phyloP scores from a whole-genome alignment of 2,888 invertebrate genomes.

The Philhelius pedissequus region DNA sequence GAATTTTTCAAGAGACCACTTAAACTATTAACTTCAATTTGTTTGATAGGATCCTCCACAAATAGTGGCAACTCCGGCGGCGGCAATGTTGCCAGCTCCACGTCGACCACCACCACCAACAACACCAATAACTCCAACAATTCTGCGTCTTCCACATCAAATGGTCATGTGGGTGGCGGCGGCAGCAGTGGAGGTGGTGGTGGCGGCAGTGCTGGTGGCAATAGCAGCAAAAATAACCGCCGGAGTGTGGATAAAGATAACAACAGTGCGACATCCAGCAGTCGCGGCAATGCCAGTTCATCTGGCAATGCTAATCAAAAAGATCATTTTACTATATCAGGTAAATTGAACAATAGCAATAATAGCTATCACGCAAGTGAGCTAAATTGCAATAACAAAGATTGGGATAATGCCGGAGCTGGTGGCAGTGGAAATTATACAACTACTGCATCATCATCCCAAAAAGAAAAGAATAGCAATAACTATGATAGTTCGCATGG shows the following conservation, averaged over 20 bases:
- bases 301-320: constrained; percentile 32
- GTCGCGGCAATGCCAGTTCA: constrained; percentile 26
- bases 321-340: constrained; percentile 34
- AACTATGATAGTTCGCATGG: constrained; percentile 70
- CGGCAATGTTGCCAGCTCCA: background rate
- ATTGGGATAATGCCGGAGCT: constrained; percentile 44
- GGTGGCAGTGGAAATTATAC: constrained; percentile 68
- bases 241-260: constrained; percentile 78
- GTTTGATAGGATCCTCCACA: constrained; percentile 62
- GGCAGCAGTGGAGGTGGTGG: constrained; percentile 59
- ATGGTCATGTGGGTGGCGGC: constrained; percentile 66
- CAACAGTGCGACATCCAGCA: constrained; percentile 59
- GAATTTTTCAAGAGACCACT: constrained; percentile 57
- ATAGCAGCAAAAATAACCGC: constrained; percentile 74
- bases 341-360: constrained; percentile 43
- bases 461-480: constrained; percentile 67
- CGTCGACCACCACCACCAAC: background rate
- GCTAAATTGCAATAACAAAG: constrained; percentile 43
- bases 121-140: background rate
- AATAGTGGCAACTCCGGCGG: constrained; percentile 40
- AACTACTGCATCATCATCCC: constrained; percentile 48
- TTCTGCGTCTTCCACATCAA: constrained; percentile 56
- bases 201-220: constrained; percentile 69
- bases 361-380: constrained; percentile 42
- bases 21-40: constrained; percentile 57